These are phyloP conservation scores for Kryptopterus vitreolus DNA, from an alignment of 2,797 vertebrate species.

Conservation along the genomic window DNA sequence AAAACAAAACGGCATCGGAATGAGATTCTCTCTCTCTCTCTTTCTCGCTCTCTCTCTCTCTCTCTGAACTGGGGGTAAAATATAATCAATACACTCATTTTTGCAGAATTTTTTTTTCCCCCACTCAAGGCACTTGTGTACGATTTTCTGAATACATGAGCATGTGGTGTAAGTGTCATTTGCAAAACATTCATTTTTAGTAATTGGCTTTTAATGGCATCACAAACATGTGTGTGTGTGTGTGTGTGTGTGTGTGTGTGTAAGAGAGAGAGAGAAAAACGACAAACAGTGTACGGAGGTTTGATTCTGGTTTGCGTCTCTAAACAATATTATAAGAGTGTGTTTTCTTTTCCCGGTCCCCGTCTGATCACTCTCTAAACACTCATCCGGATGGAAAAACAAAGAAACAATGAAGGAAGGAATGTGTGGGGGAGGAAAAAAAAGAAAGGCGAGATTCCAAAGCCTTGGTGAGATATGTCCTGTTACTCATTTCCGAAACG, in stretches of 20 bases:
- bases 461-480: conserved; percentile 25
- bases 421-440: neutral
- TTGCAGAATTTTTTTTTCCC: conserved; percentile 5
- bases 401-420: neutral
- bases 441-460: neutral
- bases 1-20: conserved; percentile 18
- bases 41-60: neutral
- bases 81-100: conserved; percentile 31
- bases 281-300: neutral
- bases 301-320: neutral
- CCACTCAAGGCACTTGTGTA: conserved; percentile 38
- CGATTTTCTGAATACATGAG: conserved; percentile 15
- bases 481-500: conserved; percentile 35
- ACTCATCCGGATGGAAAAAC: neutral
- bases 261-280: neutral
- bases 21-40: conserved; percentile 3
- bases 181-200: conserved; percentile 30
- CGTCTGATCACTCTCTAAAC: conserved; percentile 39
- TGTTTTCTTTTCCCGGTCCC: conserved; percentile 31
- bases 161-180: conserved; percentile 21
- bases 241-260: too few relatives aligned
- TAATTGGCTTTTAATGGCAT: conserved; percentile 30
- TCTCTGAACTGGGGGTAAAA: conserved; percentile 22
- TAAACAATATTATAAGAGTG: conserved; percentile 25
- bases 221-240: conserved; percentile 22